Percentiles rank a stretch among this genome's conserved stretches.
phyloP scores from a whole-genome alignment of 1,140 invertebrate genomes.

The Drosophila watanabei region DNA sequence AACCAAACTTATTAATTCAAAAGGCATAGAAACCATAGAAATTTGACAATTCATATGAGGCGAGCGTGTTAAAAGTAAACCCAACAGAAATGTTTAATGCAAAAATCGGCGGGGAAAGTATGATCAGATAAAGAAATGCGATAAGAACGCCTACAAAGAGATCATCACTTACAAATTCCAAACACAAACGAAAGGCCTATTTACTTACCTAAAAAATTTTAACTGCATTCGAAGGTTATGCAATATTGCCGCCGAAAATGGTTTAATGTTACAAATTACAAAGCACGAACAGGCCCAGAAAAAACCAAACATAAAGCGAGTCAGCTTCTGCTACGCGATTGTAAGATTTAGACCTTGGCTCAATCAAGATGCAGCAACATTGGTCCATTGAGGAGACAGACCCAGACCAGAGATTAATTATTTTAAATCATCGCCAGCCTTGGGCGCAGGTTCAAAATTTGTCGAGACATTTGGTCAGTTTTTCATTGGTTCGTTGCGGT shows the following conservation, averaged over 20 bases:
- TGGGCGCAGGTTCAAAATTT: constrained; percentile 43
- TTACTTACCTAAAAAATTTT: constrained; percentile 27
- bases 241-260: constrained; percentile 61
- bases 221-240: constrained; percentile 55
- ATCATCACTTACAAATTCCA: constrained; percentile 51
- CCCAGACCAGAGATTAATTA: constrained; percentile 65
- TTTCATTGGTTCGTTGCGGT: constrained; percentile 43
- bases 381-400: constrained; percentile 30
- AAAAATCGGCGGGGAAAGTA: constrained; percentile 55
- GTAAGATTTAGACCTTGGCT: constrained; percentile 60
- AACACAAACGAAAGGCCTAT: constrained; percentile 38
- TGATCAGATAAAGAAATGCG: constrained; percentile 27
- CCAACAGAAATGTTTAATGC: constrained; percentile 24
- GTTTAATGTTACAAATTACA: constrained; percentile 72
- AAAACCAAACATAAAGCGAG: constrained; percentile 18
- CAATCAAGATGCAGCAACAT: constrained; percentile 60
- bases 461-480: constrained; percentile 36
- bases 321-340: constrained; percentile 60
- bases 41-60: constrained; percentile 43
- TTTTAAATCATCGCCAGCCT: constrained; percentile 69
- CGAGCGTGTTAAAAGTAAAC: constrained; percentile 44
- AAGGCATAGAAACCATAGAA: constrained; percentile 38
- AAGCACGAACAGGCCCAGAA: constrained; percentile 38
- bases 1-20: constrained; percentile 49
- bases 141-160: constrained; percentile 56